Conservation (phyloP, 2,888 invertebrate species). For the Noctua janthe region DNA sequence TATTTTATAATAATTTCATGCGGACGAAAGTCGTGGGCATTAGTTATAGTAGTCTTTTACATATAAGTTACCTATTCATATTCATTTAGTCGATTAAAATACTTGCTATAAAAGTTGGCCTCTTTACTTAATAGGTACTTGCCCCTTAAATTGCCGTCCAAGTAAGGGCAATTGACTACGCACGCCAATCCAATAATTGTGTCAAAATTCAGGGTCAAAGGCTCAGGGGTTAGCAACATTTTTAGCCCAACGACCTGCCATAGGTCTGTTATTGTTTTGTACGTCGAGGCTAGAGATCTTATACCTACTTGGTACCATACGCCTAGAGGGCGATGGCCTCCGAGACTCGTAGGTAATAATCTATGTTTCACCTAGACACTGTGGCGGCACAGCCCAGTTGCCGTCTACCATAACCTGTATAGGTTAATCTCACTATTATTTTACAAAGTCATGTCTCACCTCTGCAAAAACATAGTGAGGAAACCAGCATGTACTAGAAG, state of each 20-base stretch:
- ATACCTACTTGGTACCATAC: background rate
- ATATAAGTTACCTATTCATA: too few species aligned
- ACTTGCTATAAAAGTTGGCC: too few species aligned
- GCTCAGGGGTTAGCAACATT: constrained; percentile 37
- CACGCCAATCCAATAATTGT: background rate
- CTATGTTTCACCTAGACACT: background rate
- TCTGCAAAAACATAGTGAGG: background rate
- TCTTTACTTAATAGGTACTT: background rate
- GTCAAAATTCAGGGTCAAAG: constrained; percentile 27
- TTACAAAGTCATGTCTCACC: background rate
- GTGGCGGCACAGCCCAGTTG: background rate
- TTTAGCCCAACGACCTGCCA: constrained; percentile 19
- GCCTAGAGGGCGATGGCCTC: background rate
- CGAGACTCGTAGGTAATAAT: background rate
- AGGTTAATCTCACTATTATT: background rate
- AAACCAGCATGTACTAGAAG: background rate
- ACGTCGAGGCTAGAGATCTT: constrained; percentile 3
- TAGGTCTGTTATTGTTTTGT: background rate
- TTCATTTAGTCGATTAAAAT: too few species aligned
- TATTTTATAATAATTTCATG: too few species aligned
- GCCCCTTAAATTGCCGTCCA: background rate
- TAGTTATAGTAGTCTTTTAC: too few species aligned
- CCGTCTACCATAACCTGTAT: background rate
- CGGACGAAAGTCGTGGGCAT: too few species aligned
- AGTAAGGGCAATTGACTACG: background rate